A percentile compares a stretch with the other conserved stretches of the same genome.
Evolutionary conservation across 2,797 vertebrate genomes (phyloP).

Genomic region (Cirrhinus mrigala): DNA sequence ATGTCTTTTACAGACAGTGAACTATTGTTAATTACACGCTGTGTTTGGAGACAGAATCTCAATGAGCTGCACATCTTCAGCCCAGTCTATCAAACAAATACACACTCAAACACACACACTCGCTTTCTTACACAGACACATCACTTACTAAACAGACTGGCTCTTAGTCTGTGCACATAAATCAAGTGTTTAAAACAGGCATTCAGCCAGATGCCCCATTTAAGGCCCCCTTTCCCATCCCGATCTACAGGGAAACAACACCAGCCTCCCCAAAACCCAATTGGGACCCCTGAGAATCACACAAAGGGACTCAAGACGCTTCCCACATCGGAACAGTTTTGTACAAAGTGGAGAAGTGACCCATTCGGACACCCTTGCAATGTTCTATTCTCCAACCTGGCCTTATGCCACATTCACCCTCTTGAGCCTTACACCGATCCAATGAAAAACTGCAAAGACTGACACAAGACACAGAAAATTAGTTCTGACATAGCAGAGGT

Average conservation of each 20-base stretch:
- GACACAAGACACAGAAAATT: slow-evolving; percentile 34
- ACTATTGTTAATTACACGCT: slow-evolving; percentile 17
- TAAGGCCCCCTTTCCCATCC: slow-evolving; percentile 57
- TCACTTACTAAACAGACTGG: slow-evolving; percentile 36
- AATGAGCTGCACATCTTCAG: slow-evolving; percentile 29
- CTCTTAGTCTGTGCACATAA: slow-evolving; percentile 55
- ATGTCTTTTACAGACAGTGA: neutral
- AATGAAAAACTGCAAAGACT: slow-evolving; percentile 22
- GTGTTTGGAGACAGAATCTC: slow-evolving; percentile 30
- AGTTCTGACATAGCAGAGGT: slow-evolving; percentile 42
- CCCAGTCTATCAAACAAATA: slow-evolving; percentile 9
- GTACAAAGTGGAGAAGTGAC: slow-evolving; percentile 46
- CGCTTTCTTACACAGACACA: slow-evolving; percentile 34
- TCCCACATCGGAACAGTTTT: slow-evolving; percentile 55
- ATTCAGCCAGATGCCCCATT: slow-evolving; percentile 49
- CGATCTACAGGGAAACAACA: slow-evolving; percentile 38
- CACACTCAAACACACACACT: slow-evolving; percentile 20
- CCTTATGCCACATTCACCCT: slow-evolving; percentile 4
- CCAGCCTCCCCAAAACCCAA: slow-evolving; percentile 41
- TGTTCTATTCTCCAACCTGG: slow-evolving; percentile 29
- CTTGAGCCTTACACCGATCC: slow-evolving; percentile 42
- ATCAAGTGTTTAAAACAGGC: slow-evolving; percentile 60
- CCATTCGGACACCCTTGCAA: slow-evolving; percentile 35
- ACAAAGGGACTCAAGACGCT: slow-evolving; percentile 52
- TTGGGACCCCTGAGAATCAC: slow-evolving; percentile 40